phyloP scores from a whole-genome alignment of 1,140 invertebrate species.

The Lysiphlebus fabarum region DNA sequence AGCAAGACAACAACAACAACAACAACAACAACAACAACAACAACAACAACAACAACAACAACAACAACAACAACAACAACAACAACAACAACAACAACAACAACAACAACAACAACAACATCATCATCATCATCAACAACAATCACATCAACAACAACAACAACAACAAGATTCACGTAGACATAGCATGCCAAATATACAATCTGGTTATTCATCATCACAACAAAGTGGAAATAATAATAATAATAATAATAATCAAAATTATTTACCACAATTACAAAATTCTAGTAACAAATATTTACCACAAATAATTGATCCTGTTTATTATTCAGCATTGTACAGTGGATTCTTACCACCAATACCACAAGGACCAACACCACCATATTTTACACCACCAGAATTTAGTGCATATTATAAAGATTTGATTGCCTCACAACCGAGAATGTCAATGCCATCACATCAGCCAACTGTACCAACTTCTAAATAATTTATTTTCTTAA shows the following conservation, averaged over 20 bases:
- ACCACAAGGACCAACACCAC: conserved; percentile 32
- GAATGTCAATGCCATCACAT: conserved; percentile 44
- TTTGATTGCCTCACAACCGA: conserved; percentile 47
- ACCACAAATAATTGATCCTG: conserved; percentile 48
- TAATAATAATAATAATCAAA: conserved; percentile 23
- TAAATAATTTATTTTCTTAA: conserved; percentile 38
- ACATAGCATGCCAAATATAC: conserved; percentile 44
- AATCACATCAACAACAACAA: conserved; percentile 11
- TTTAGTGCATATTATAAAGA: conserved; percentile 53
- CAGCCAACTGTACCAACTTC: conserved; percentile 50
- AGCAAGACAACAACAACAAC: too few species aligned
- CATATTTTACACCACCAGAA: conserved; percentile 46
- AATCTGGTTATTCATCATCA: conserved; percentile 38
- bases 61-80: conserved; percentile 15
- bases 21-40: not conserved
- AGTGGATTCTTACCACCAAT: conserved; percentile 48
- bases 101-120: not conserved
- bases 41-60: conserved; percentile 21
- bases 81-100: not conserved
- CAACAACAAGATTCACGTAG: conserved; percentile 33
- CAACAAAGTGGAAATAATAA: not conserved
- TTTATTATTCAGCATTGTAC: conserved; percentile 52
- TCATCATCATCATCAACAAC: conserved; percentile 30
- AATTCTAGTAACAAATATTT: conserved; percentile 41
- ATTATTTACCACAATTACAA: conserved; percentile 39